Evolutionary conservation across 2,888 invertebrate species (phyloP).

Genomic region (Blera fallax): DNA sequence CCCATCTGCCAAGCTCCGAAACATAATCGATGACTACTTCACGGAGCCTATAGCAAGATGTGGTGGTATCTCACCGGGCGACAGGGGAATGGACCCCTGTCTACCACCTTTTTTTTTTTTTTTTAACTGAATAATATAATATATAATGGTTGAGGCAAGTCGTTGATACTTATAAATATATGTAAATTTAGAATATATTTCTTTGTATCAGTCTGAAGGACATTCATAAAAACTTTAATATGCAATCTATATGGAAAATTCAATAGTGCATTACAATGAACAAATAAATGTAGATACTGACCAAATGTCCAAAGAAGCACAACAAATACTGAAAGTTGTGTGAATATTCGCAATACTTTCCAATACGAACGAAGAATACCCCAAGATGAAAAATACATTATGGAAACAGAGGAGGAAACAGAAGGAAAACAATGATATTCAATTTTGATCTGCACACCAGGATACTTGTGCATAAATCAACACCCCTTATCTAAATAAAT

Average conservation of each 20-base stretch:
- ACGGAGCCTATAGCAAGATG: no score
- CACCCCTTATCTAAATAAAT: slow-evolving; percentile 22
- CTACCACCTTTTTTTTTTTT: no score
- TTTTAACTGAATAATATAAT: no score
- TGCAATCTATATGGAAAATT: not conserved
- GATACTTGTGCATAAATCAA: slow-evolving; percentile 34
- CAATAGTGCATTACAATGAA: not conserved
- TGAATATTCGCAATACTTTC: not conserved
- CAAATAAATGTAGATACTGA: not conserved
- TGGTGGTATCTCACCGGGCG: no score
- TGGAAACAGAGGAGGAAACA: not conserved
- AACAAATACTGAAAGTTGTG: not conserved
- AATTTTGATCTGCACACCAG: slow-evolving; percentile 38
- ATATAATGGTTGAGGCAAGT: no score
- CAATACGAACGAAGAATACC: not conserved
- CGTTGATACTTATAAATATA: no score
- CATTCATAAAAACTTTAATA: not conserved
- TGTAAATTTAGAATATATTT: not conserved
- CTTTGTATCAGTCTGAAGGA: not conserved
- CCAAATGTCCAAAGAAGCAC: not conserved
- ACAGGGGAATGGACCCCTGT: no score
- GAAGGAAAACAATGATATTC: slow-evolving; percentile 33
- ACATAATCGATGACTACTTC: no score
- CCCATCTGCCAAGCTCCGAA: no score
- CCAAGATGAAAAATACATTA: not conserved